Evolutionary conservation across 1,140 invertebrate genomes (phyloP).

Genomic region (Meloidogyne hapla): DNA sequence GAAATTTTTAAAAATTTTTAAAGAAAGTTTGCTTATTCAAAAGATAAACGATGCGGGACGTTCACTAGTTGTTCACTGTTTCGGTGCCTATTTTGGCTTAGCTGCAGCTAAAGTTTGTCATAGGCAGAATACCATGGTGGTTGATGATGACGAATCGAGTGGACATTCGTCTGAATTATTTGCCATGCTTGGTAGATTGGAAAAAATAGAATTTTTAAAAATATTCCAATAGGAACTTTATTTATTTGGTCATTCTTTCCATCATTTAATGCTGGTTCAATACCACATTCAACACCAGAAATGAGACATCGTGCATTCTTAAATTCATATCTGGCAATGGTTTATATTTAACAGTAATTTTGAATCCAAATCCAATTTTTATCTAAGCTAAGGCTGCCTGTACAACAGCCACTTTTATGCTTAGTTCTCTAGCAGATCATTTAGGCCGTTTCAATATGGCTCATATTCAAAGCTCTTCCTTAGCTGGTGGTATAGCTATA

Average conservation of each 20-base stretch:
- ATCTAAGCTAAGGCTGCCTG: conserved; percentile 54
- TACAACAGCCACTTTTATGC: conserved; percentile 66
- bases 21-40: conserved; percentile 26
- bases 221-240: conserved; percentile 64
- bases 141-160: conserved; percentile 55
- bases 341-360: conserved; percentile 20
- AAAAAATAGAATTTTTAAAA: neutral
- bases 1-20: neutral
- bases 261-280: conserved; percentile 65
- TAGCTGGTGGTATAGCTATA: conserved; percentile 70
- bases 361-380: neutral
- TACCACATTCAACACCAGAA: conserved; percentile 43
- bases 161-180: conserved; percentile 54
- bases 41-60: conserved; percentile 73
- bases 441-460: conserved; percentile 59
- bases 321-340: conserved; percentile 68
- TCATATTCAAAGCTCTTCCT: conserved; percentile 66
- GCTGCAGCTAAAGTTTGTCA: conserved; percentile 48
- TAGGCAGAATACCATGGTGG: conserved; percentile 42
- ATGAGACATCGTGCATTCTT: conserved; percentile 67
- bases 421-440: conserved; percentile 65
- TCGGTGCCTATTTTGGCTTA: conserved; percentile 86
- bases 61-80: conserved; percentile 88
- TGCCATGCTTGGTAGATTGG: conserved; percentile 54
- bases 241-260: conserved; percentile 69